A percentile compares a stretch with the other conserved stretches of the same genome.
phyloP scores from a whole-genome alignment of 2,797 vertebrate genomes.

The Pipistrellus pipistrellus region DNA sequence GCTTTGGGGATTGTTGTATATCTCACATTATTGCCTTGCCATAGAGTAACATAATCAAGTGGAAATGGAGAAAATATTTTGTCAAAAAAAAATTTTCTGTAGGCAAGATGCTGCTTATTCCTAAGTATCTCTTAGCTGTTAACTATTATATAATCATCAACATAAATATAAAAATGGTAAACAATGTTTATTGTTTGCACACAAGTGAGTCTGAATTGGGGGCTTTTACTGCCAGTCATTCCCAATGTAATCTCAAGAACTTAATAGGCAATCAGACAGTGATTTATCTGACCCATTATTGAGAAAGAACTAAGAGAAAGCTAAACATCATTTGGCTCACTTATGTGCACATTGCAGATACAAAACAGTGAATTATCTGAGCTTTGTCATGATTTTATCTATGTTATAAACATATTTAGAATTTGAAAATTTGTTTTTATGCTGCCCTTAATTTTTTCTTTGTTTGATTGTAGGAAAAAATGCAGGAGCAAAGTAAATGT shows the following conservation, averaged over 20 bases:
- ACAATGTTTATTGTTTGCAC: conserved; percentile 68
- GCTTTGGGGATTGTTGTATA: not conserved
- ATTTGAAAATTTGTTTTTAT: conserved; percentile 76
- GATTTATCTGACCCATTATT: conserved; percentile 80
- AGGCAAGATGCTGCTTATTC: conserved; percentile 59
- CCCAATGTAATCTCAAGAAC: conserved; percentile 65
- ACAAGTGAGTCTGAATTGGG: conserved; percentile 71
- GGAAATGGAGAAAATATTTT: conserved; percentile 41
- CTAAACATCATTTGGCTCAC: conserved; percentile 67
- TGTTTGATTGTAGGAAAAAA: conserved; percentile 62
- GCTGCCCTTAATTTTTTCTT: conserved; percentile 72
- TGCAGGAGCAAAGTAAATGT: conserved; percentile 51
- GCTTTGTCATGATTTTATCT: conserved; percentile 65
- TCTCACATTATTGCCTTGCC: conserved; percentile 26
- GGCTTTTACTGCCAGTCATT: conserved; percentile 67
- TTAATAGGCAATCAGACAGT: conserved; percentile 78
- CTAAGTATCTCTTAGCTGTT: conserved; percentile 66
- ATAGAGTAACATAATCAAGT: conserved; percentile 54
- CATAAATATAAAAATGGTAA: conserved; percentile 81
- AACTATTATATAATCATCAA: conserved; percentile 76
- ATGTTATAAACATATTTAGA: conserved; percentile 61
- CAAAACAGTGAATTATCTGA: conserved; percentile 70
- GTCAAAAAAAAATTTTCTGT: conserved; percentile 30
- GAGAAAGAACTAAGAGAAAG: conserved; percentile 73
- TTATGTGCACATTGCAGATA: conserved; percentile 68